phyloP scores from a whole-genome alignment of 1,140 invertebrate genomes.

The Bombyx mandarina region DNA sequence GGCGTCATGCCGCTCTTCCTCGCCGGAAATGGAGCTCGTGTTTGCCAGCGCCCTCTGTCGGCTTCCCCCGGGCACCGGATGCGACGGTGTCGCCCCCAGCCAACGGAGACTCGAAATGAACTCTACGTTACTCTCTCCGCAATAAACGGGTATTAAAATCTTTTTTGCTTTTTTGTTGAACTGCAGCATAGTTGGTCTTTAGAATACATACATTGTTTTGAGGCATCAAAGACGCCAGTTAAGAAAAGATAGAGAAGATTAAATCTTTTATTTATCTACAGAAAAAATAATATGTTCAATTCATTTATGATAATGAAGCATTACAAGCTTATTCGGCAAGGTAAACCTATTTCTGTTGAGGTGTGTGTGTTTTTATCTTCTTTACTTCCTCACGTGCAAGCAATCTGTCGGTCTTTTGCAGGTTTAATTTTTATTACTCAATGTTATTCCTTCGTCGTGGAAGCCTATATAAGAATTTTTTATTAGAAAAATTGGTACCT shows the following conservation, averaged over 20 bases:
- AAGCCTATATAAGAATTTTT: too few species aligned
- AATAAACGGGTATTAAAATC: constrained; percentile 24
- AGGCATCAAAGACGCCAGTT: neutral
- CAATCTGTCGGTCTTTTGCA: too few species aligned
- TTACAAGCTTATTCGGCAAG: too few species aligned
- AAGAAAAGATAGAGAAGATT: neutral
- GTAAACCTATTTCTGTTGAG: too few species aligned
- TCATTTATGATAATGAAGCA: too few species aligned
- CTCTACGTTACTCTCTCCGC: constrained; percentile 23
- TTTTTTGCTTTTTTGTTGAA: constrained; percentile 11
- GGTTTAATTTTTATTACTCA: too few species aligned
- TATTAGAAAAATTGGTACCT: too few species aligned
- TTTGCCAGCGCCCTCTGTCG: constrained; percentile 38
- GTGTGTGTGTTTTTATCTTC: too few species aligned
- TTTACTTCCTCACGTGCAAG: too few species aligned
- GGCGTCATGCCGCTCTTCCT: constrained; percentile 37
- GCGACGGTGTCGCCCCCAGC: constrained; percentile 31
- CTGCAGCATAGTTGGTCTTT: neutral
- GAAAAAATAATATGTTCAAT: neutral
- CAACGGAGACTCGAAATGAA: constrained; percentile 34
- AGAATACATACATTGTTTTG: neutral
- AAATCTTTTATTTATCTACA: neutral
- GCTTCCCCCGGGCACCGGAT: constrained; percentile 27
- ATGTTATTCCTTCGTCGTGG: too few species aligned
- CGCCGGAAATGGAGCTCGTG: constrained; percentile 47